These are phyloP conservation scores for Diplazon laetatorius DNA, from an alignment of 2,888 invertebrate genomes.

Conservation along the genomic window DNA sequence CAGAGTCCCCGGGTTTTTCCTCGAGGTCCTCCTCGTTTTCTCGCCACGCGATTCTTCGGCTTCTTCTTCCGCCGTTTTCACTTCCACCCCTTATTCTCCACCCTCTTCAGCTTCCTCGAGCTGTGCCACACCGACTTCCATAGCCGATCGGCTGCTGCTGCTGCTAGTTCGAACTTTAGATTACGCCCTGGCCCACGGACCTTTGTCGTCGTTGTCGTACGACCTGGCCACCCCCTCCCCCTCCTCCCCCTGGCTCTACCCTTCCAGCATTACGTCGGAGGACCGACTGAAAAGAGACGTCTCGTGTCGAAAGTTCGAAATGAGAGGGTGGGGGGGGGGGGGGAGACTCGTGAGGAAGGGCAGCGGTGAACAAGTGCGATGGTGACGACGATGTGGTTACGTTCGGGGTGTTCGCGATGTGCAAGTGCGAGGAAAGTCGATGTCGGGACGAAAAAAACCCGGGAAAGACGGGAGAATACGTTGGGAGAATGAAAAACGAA, in stretches of 20 bases:
- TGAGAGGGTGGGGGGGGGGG: conserved; percentile 59
- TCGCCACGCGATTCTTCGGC: conserved; percentile 43
- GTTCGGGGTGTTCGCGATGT: conserved; percentile 43
- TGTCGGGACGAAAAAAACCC: conserved; percentile 45
- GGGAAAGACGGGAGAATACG: conserved; percentile 17
- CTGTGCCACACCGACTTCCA: conserved; percentile 58
- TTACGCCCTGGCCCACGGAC: conserved; percentile 72
- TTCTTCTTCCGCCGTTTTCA: conserved; percentile 39
- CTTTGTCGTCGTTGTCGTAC: conserved; percentile 69
- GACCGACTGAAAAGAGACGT: conserved; percentile 77
- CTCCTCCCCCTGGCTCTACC: conserved; percentile 15
- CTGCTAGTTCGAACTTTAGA: conserved; percentile 75
- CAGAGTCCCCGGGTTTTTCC: conserved; percentile 38
- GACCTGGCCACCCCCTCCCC: neutral
- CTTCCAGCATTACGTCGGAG: conserved; percentile 42
- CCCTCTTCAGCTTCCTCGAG: conserved; percentile 14
- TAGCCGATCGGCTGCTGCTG: conserved; percentile 65
- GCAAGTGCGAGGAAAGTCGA: conserved; percentile 64
- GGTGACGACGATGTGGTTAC: conserved; percentile 49
- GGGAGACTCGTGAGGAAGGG: conserved; percentile 4
- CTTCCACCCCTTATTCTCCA: no score
- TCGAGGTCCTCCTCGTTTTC: conserved; percentile 41
- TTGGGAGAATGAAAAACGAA: conserved; percentile 7
- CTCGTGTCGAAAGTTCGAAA: conserved; percentile 75
- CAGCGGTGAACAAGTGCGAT: conserved; percentile 19